Evolutionary conservation across 2,888 invertebrate genomes (phyloP).

Genomic region (Chymomyza procnemis): DNA sequence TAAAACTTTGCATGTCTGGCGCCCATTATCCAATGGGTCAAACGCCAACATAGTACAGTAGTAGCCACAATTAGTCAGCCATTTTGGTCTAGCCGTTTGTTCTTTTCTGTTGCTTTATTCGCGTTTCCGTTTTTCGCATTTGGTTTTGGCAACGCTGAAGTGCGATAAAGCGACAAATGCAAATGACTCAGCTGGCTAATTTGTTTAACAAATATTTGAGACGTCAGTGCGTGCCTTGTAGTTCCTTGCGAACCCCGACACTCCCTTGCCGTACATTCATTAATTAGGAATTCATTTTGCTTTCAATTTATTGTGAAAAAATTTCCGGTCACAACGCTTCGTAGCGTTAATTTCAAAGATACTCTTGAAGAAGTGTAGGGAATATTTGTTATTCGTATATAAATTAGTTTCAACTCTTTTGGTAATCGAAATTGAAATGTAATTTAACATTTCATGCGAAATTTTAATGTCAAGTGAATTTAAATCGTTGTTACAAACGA

Average conservation of each 20-base stretch:
- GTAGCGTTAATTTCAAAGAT: constrained; percentile 31
- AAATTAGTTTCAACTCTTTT: no score
- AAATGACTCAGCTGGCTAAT: constrained; percentile 50
- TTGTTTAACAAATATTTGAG: constrained; percentile 59
- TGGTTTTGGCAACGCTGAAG: constrained; percentile 12
- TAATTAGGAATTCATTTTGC: constrained; percentile 54
- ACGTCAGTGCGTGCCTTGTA: constrained; percentile 8
- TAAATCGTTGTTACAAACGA: no score
- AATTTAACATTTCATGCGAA: no score
- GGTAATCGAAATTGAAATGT: neutral
- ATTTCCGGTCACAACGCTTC: constrained; percentile 28
- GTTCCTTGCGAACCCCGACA: neutral
- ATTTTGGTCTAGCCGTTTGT: neutral
- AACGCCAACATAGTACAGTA: neutral
- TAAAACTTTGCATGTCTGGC: constrained; percentile 52
- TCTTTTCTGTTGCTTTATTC: constrained; percentile 15
- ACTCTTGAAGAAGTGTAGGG: constrained; percentile 12
- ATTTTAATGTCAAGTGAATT: no score
- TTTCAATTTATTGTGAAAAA: constrained; percentile 12
- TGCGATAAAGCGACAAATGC: constrained; percentile 35
- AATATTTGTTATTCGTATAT: no score
- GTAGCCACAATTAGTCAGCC: constrained; percentile 18
- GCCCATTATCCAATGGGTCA: constrained; percentile 44
- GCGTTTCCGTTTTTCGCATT: constrained; percentile 22
- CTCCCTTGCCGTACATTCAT: constrained; percentile 19